phyloP scores from a whole-genome alignment of 2,888 invertebrate species.

The Nemapogon koenigi region DNA sequence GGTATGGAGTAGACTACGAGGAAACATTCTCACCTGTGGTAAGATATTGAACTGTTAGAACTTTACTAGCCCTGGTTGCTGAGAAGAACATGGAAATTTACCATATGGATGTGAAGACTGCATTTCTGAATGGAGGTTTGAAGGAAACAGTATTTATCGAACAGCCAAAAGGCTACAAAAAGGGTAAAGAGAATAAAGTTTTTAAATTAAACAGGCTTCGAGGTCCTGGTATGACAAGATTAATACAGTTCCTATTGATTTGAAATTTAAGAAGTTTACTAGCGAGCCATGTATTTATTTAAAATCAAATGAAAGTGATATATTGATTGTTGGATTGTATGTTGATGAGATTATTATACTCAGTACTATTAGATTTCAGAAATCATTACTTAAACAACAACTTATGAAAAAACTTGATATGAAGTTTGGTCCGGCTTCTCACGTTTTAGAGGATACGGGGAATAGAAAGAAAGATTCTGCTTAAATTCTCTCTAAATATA shows the following conservation, averaged over 20 bases:
- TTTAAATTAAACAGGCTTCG: constrained; percentile 15
- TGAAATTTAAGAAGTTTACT: constrained; percentile 13
- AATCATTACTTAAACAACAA: constrained; percentile 15
- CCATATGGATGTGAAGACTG: constrained; percentile 17
- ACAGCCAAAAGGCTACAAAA: constrained; percentile 10
- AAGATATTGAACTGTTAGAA: too few relatives aligned
- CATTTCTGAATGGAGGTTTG: constrained; percentile 14
- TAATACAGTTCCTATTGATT: constrained; percentile 8
- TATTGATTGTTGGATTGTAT: constrained; percentile 10
- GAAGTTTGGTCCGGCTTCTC: too few relatives aligned
- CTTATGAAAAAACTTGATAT: too few relatives aligned
- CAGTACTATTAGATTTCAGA: too few relatives aligned
- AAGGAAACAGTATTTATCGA: constrained; percentile 14
- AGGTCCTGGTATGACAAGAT: constrained; percentile 13
- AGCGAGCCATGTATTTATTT: neutral
- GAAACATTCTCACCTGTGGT: too few relatives aligned
- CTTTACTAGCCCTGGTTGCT: too few relatives aligned
- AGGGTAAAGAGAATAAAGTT: constrained; percentile 13
- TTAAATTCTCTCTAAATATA: constrained; percentile 5
- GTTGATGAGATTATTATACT: constrained; percentile 9
- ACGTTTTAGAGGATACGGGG: constrained; percentile 5
- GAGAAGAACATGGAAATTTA: too few relatives aligned
- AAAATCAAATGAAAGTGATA: constrained; percentile 1
- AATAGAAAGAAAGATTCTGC: neutral
- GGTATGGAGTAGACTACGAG: too few relatives aligned